Percentiles rank a stretch among this genome's conserved stretches.
phyloP scores from a whole-genome alignment of 2,113 vertebrate genomes.

The Trichomycterus rosablanca region DNA sequence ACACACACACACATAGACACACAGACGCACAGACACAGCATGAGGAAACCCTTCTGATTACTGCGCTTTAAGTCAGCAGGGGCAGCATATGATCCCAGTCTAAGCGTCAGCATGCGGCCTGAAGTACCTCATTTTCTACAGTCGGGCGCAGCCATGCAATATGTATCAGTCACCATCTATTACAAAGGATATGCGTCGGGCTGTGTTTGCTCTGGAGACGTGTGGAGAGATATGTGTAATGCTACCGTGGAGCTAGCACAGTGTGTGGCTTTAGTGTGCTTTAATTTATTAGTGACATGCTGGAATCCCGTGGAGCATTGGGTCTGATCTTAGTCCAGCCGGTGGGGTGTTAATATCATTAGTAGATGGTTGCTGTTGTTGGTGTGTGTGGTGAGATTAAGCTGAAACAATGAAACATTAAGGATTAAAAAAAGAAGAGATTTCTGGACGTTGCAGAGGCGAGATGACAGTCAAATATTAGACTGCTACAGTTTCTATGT shows the following conservation, averaged over 20 bases:
- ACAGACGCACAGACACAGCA: neutral
- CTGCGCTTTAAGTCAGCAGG: conserved; percentile 30
- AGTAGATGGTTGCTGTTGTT: conserved; percentile 8
- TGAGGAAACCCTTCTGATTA: conserved; percentile 31
- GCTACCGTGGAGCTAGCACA: conserved; percentile 5
- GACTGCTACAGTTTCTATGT: no score
- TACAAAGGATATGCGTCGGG: conserved; percentile 13
- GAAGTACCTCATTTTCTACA: conserved; percentile 30
- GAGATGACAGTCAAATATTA: no score
- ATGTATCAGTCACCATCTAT: conserved; percentile 28
- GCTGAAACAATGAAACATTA: neutral
- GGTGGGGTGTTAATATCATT: conserved; percentile 3
- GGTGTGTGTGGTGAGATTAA: conserved; percentile 1
- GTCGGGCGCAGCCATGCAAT: conserved; percentile 19
- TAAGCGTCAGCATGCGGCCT: conserved; percentile 25
- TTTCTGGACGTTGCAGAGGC: neutral
- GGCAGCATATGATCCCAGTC: conserved; percentile 28
- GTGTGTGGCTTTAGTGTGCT: conserved; percentile 13
- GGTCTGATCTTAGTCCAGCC: conserved; percentile 16
- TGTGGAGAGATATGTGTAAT: conserved; percentile 8
- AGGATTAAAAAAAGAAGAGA: neutral
- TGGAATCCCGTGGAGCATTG: neutral
- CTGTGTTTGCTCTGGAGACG: conserved; percentile 27
- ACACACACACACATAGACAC: neutral
- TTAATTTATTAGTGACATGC: conserved; percentile 20